Base-by-base conservation (phyloP, 2,888 invertebrate genomes). In the Plagiodera versicolora region DNA sequence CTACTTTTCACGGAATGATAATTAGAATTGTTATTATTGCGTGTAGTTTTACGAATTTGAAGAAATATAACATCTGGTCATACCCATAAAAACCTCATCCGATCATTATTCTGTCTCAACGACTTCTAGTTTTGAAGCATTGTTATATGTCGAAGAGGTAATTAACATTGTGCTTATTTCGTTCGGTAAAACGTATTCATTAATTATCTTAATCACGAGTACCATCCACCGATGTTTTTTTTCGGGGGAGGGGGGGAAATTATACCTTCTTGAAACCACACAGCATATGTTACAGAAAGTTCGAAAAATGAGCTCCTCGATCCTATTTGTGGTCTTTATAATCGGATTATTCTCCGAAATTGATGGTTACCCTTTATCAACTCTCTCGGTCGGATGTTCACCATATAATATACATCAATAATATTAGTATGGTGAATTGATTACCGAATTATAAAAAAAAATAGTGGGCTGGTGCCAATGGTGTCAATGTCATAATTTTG, bases 51-150 rank as follows among this genome's bases (percentile, higher is more conserved):
- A 61, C 53, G 50, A 56, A 55, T 61, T 65, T 62, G 48, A 58
- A 61, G 57, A 54, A 57, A 60, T 52, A 54, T 58, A 65, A 62
- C 65, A 65, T 65, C 61, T 62, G 65, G 65, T 51, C 46, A 53
- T 48, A 55, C 54, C 51, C 56, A 61, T 48, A 58, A 46, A 47
- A 58, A 55, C 39, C 39, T 14, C 39, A 39, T 14, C n/a, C 54
- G 47, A 53, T 59, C 55, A 64, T 61, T 58, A 64, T 64, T 50
- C 59, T 59, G 53, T 57, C 54, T 35, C 59, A 39, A 56, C 58
- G 58, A 59, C 32, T 56, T 53, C 50, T 57, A 45, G 44, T 53
- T 60, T 53, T 30, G 58, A 52, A n/a, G 54, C 51, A 56, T 52
- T 32, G 58, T 59, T 39, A 14, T n/a, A 14, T 10, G 39, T 39